A percentile compares a stretch with the other conserved stretches of the same genome.
phyloP scores from a whole-genome alignment of 2,113 vertebrate genomes.

The Pseudorasbora parva region DNA sequence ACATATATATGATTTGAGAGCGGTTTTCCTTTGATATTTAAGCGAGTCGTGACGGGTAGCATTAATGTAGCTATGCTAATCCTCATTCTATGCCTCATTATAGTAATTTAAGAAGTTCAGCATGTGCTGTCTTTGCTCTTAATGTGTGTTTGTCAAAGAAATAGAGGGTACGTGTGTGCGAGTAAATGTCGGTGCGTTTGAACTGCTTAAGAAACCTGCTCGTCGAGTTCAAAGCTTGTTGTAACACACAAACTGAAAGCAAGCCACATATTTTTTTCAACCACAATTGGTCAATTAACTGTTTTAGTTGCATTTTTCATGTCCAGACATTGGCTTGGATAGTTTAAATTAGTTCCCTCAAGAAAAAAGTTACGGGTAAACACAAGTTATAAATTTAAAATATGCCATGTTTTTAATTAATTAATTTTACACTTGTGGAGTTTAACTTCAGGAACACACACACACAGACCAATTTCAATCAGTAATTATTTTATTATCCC shows the following conservation, averaged over 20 bases:
- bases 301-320: background rate
- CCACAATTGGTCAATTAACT: background rate
- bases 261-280: background rate
- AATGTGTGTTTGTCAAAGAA: conserved; percentile 30
- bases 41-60: conserved; percentile 64
- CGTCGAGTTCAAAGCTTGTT: conserved; percentile 21
- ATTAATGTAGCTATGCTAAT: conserved; percentile 54
- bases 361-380: background rate
- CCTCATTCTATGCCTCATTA: conserved; percentile 30
- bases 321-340: background rate
- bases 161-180: background rate
- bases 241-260: background rate
- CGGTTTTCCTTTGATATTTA: conserved; percentile 26
- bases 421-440: background rate
- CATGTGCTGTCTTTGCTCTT: background rate
- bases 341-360: background rate
- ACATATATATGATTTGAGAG: background rate
- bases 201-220: conserved; percentile 19
- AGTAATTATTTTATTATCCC: background rate
- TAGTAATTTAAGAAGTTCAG: background rate
- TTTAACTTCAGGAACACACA: background rate
- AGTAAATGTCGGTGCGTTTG: background rate
- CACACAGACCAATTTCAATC: background rate
- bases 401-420: background rate
- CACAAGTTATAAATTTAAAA: background rate